Conservation (phyloP, 2,113 vertebrate species). For the Chaetodon trifascialis region DNA sequence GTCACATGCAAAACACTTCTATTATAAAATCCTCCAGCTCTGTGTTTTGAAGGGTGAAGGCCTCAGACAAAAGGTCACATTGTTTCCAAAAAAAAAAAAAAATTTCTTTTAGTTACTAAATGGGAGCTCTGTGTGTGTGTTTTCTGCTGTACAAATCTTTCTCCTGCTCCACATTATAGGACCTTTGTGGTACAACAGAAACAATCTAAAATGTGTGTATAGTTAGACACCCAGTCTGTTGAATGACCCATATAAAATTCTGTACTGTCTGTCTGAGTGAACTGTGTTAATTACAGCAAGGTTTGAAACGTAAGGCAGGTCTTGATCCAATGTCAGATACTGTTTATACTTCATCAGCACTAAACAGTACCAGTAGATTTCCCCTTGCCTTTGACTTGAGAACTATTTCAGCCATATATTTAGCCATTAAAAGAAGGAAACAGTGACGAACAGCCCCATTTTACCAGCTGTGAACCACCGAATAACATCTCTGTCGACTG, state of each 20-base stretch:
- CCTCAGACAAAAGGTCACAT: neutral
- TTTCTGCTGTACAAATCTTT: neutral
- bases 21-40: neutral
- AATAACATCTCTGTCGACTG: neutral
- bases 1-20: constrained; percentile 20
- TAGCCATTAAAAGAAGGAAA: neutral
- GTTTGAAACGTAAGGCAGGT: no score
- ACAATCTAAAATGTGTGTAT: neutral
- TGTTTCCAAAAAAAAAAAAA: neutral
- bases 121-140: neutral
- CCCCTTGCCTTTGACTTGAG: neutral
- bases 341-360: neutral
- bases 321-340: neutral
- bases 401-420: neutral
- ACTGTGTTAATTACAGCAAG: neutral
- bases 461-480: neutral
- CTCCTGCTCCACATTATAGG: neutral
- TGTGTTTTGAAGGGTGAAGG: constrained; percentile 9
- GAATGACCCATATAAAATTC: neutral
- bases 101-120: neutral
- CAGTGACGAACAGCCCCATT: no score
- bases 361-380: neutral
- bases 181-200: neutral
- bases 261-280: neutral
- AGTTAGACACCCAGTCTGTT: neutral